Evolutionary conservation across 37 sponge, comb jelly and placozoan species (phyloP), one percentile per base, ranked within the genome.

Genomic region (Halichondria panicea): DNA sequence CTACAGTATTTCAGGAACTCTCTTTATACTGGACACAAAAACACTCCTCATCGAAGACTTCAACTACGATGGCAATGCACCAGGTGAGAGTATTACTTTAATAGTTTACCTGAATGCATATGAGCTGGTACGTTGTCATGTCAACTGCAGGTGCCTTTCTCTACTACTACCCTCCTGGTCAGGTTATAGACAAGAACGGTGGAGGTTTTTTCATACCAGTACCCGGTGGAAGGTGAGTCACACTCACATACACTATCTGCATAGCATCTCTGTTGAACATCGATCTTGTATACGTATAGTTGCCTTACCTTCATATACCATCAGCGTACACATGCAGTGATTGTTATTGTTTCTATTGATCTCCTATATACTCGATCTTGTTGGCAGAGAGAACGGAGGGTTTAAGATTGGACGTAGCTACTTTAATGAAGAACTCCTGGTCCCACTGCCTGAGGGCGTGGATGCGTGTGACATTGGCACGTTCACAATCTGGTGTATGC

Each of bases 401-500:
- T n/a, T n/a, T n/a, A n/a, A n/a, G n/a, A n/a, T n/a, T n/a, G n/a
- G n/a, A n/a, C 30, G 74, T 5, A 15, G 27, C 27, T 76, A 50
- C 52, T 46, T 30, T 4, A 43, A 48, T 33, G 76, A 63, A 24
- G n/a, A 39, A 4, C 18, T 76, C 19, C 5, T 43, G 30, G 64
- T 48, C 19, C 24, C 61, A 0, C 37, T 76, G 15, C 75, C 75
- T 28, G 65, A 42, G 13, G 53, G 48, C 0, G 19, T 45, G 24
- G 62, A 62, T 46, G 68, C 36, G 3, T 66, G 68, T 67, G 79
- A 78, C 55, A 78, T 78, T 28, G 68, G 79, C n/a, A 67, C 79
- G 2, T 8, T 78, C 42, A 78, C 79, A 58, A 34, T 78, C 6
- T 78, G 79, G 79, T 78, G 79, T 78, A 43, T 56, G 38, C 79